phyloP scores from a whole-genome alignment of 2,113 vertebrate genomes.

The Crocuta crocuta region DNA sequence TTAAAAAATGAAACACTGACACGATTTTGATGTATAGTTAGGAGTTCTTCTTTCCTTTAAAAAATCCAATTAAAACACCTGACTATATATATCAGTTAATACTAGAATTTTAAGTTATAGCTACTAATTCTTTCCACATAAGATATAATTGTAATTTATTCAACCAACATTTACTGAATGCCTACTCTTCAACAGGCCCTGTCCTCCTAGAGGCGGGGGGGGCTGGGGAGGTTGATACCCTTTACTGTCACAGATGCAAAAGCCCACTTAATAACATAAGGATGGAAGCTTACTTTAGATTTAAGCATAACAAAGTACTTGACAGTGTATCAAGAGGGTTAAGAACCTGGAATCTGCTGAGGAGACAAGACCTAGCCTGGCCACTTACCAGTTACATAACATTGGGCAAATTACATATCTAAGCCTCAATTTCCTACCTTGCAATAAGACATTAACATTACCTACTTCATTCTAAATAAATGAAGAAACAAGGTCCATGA shows the following conservation, averaged over 20 bases:
- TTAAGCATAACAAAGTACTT: not conserved
- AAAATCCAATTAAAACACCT: not conserved
- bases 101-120: not conserved
- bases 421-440: constrained; percentile 24
- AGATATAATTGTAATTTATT: not conserved
- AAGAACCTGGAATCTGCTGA: not conserved
- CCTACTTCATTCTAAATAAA: not conserved
- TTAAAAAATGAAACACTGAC: not conserved
- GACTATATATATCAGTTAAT: not conserved
- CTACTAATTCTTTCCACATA: not conserved
- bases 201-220: not conserved
- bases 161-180: constrained; percentile 10
- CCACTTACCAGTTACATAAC: not conserved
- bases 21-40: not conserved
- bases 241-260: constrained; percentile 8
- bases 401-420: not conserved
- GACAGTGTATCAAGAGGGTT: not conserved
- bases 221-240: not conserved
- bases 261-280: not conserved
- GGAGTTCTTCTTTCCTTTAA: not conserved
- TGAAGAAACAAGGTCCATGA: not conserved
- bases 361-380: not conserved
- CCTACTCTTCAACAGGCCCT: not conserved
- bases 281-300: not conserved
- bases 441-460: not conserved